Base-by-base conservation (phyloP, 1,140 invertebrate genomes). In the Drosophila lacertosa region DNA sequence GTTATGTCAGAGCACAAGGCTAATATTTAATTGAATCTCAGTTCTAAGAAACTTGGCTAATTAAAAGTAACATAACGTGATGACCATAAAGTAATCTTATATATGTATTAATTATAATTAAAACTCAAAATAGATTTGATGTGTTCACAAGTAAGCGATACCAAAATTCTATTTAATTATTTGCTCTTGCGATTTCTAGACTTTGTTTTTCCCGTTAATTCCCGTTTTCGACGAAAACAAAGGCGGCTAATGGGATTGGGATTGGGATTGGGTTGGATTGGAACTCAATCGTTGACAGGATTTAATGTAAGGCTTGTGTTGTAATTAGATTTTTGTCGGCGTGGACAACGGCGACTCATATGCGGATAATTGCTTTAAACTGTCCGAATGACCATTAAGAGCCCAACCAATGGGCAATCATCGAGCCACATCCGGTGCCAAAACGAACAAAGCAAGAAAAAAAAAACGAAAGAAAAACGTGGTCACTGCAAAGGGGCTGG, bases 331-430 rank as follows among this genome's bases (percentile, higher is more conserved):
- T 69, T 69, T 32, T 22, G 33, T 32, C 42, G 18, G 15, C 39
- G 35, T 44, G 22, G 33, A 33, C 59, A 39, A 47, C 13, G 29
- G 42, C 20, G 33, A 37, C 20, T 24, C 7, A 68, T 53, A 32
- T 40, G 10, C 35, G 69, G 9, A 7, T 78, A 82, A 82, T 82
- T 82, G 79, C 70, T 75, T 73, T 72, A 77, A 81, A 81, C 76
- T 81, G 77, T 73, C 40, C 70, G 64, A 83, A 67, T 78, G 69
- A 47, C 74, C 71, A 83, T 74, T 73, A 64, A 13, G 42, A 63
- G n/a, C 20, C 37, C 16, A 59, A 47, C 26, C 60, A 57, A 58
- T 39, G 42, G 20, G 33, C 37, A 66, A 40, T 53, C 47, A 35
- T 39, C 24, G 32, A 39, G 32, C 74, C 26, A 42, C 32, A 47